Conservation (phyloP, 2,888 invertebrate species). For the Habroteleia sp. region DNA sequence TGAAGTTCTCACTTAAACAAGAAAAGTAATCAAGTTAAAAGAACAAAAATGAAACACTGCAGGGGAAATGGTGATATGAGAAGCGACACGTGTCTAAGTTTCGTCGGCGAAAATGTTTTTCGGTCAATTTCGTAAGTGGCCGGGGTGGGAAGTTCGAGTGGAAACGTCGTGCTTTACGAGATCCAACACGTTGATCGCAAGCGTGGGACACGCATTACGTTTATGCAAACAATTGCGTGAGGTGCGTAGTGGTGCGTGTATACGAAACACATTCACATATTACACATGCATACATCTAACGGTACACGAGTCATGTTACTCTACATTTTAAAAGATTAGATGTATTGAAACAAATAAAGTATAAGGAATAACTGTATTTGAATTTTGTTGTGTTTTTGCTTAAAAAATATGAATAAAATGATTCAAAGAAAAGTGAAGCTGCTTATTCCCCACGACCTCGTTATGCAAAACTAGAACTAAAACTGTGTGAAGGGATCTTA, state of each 20-base stretch:
- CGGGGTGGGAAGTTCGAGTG: neutral
- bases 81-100: conserved; percentile 21
- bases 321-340: conserved; percentile 77
- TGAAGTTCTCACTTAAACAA: conserved; percentile 67
- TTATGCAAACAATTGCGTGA: conserved; percentile 64
- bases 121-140: neutral
- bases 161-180: neutral
- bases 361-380: conserved; percentile 79
- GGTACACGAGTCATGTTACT: conserved; percentile 76
- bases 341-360: conserved; percentile 76
- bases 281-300: conserved; percentile 57
- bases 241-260: conserved; percentile 58
- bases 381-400: conserved; percentile 81
- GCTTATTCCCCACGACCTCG: too few species aligned
- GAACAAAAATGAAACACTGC: too few species aligned
- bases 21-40: conserved; percentile 31
- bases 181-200: conserved; percentile 39
- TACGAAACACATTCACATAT: conserved; percentile 42
- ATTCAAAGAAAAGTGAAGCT: conserved; percentile 75
- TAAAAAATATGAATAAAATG: conserved; percentile 80
- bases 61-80: conserved; percentile 28
- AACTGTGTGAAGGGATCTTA: too few species aligned
- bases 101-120: neutral
- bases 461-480: too few species aligned
- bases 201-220: conserved; percentile 51